Percentiles rank a stretch among this genome's conserved stretches.
Conservation (phyloP, 1,140 invertebrate species). For the Protaetia brevitarsis region DNA sequence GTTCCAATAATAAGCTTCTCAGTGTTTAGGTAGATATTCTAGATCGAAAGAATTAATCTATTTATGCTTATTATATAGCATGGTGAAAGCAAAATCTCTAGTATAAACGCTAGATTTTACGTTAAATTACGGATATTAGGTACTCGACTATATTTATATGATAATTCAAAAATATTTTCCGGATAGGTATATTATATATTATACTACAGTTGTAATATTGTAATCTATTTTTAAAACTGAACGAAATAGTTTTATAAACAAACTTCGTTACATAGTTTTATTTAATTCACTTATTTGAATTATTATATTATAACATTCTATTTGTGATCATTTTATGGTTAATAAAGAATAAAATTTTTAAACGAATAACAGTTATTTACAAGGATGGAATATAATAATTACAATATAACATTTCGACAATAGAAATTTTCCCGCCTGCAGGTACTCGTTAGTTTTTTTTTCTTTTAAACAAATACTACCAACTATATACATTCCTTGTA, state of each 20-base stretch:
- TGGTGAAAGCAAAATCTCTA: slow-evolving; percentile 22
- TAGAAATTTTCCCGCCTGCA: slow-evolving; percentile 23
- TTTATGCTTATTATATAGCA: neutral
- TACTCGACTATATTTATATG: neutral
- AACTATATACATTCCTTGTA: slow-evolving; percentile 21
- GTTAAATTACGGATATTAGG: neutral
- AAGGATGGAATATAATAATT: slow-evolving; percentile 23
- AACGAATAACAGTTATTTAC: slow-evolving; percentile 25
- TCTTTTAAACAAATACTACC: slow-evolving; percentile 13
- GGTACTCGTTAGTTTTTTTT: slow-evolving; percentile 22
- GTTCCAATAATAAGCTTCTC: slow-evolving; percentile 1
- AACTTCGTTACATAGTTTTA: neutral
- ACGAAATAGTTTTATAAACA: neutral
- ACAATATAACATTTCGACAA: slow-evolving; percentile 21
- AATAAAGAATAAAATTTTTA: slow-evolving; percentile 25
- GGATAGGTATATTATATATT: slow-evolving; percentile 1
- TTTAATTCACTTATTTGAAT: neutral
- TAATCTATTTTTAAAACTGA: too few species aligned
- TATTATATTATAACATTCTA: slow-evolving; percentile 19
- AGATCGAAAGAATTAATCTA: neutral
- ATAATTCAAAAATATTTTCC: slow-evolving; percentile 23
- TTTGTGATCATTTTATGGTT: slow-evolving; percentile 12
- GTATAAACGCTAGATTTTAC: slow-evolving; percentile 19
- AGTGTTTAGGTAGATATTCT: neutral
- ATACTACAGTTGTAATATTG: slow-evolving; percentile 1